Evolutionary conservation across 2,113 vertebrate genomes (phyloP).

Genomic region (Garra rufa): DNA sequence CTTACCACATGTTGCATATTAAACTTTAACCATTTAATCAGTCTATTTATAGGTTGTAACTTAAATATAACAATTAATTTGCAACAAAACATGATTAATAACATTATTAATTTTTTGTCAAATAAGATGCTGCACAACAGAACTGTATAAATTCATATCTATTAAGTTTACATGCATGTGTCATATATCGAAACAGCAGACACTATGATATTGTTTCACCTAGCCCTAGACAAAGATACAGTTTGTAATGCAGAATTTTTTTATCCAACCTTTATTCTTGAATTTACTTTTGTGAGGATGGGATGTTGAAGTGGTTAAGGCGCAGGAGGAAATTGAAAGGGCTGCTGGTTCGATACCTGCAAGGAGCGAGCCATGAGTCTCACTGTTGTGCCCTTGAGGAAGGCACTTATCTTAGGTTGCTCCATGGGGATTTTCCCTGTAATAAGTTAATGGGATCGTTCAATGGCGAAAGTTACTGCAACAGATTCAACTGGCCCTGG

Average conservation of each 20-base stretch:
- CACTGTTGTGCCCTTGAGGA: neutral
- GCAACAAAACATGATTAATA: no score
- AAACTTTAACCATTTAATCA: no score
- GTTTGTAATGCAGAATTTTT: neutral
- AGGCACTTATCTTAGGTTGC: neutral
- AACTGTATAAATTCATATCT: no score
- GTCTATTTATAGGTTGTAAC: no score
- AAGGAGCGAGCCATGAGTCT: neutral
- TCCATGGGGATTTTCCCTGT: neutral
- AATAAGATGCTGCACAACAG: no score
- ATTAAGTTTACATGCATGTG: no score
- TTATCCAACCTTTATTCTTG: neutral
- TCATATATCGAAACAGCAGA: no score
- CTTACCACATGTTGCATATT: neutral
- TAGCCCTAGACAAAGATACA: neutral
- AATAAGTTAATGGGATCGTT: neutral
- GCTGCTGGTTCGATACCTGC: neutral
- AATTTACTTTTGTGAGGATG: neutral
- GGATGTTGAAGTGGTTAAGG: neutral
- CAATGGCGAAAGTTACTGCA: neutral
- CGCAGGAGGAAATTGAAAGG: neutral
- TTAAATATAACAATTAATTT: no score
- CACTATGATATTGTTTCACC: no score
- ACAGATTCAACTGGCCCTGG: neutral
- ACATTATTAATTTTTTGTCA: no score